A percentile compares a stretch with the other conserved stretches of the same genome.
phyloP scores from a whole-genome alignment of 1,140 invertebrate genomes.

The Aphis craccivora region DNA sequence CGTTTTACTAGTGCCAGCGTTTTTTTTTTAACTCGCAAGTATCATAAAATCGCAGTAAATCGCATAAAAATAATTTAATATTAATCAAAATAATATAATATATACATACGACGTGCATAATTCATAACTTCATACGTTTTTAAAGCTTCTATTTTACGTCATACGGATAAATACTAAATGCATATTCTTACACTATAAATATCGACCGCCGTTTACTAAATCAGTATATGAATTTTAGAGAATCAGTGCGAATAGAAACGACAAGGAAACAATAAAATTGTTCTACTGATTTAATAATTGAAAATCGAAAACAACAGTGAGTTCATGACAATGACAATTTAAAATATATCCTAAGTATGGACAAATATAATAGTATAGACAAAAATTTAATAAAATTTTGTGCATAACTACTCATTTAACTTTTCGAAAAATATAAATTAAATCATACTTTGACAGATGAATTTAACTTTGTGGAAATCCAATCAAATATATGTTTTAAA shows the following conservation, averaged over 20 bases:
- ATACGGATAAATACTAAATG: background rate
- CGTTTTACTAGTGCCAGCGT: background rate
- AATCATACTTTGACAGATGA: background rate
- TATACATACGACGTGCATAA: background rate
- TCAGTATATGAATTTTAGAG: background rate
- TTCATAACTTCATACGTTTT: background rate
- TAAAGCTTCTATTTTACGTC: background rate
- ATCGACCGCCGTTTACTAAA: background rate
- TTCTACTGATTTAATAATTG: background rate
- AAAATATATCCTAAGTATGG: background rate
- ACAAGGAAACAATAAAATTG: background rate
- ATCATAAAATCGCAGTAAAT: background rate
- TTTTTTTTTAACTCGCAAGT: background rate
- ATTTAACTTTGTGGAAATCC: background rate
- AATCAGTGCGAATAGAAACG: background rate
- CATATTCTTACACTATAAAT: background rate
- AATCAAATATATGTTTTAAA: background rate
- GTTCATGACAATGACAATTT: background rate
- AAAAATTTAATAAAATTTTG: background rate
- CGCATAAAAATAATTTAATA: background rate
- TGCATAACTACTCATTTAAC: background rate
- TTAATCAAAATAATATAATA: background rate
- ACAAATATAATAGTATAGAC: background rate
- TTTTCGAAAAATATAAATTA: background rate
- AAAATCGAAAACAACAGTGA: background rate